Percentiles rank a stretch among this genome's conserved stretches.
Evolutionary conservation across 2,888 invertebrate genomes (phyloP).

Genomic region (Brenthis ino): DNA sequence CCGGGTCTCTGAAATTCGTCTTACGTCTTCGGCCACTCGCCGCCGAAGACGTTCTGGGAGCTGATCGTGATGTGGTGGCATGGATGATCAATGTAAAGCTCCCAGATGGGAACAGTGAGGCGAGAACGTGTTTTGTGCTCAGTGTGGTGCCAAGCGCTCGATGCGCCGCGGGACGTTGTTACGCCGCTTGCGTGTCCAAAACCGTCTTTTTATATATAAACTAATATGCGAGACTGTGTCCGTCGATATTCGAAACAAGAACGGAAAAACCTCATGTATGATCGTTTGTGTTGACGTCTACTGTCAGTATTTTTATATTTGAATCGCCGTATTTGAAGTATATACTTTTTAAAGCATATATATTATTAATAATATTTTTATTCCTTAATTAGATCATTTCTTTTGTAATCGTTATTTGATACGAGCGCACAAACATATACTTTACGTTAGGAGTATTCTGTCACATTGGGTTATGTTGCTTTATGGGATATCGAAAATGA

Average conservation of each 20-base stretch:
- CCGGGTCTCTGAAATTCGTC: slow-evolving; percentile 86
- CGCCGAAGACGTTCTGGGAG: slow-evolving; percentile 85
- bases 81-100: slow-evolving; percentile 77
- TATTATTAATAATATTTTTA: slow-evolving; percentile 56
- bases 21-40: slow-evolving; percentile 86
- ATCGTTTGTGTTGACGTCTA: slow-evolving; percentile 64
- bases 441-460: slow-evolving; percentile 61
- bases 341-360: slow-evolving; percentile 62
- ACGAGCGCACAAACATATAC: slow-evolving; percentile 80
- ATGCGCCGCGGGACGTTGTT: slow-evolving; percentile 66
- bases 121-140: slow-evolving; percentile 75
- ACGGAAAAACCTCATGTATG: slow-evolving; percentile 58
- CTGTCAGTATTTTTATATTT: slow-evolving; percentile 77
- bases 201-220: slow-evolving; percentile 72
- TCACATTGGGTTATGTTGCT: slow-evolving; percentile 53
- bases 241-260: slow-evolving; percentile 66
- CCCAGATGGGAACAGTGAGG: slow-evolving; percentile 70
- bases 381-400: slow-evolving; percentile 59
- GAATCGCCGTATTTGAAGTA: slow-evolving; percentile 59
- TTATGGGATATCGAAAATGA: slow-evolving; percentile 51
- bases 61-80: slow-evolving; percentile 82
- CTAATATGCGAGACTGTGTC: slow-evolving; percentile 70
- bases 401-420: slow-evolving; percentile 71
- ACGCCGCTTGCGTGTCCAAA: slow-evolving; percentile 69
- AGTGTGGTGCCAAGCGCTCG: slow-evolving; percentile 76